Conservation (phyloP, 1,140 invertebrate species). For the Macrobrachium rosenbergii region DNA sequence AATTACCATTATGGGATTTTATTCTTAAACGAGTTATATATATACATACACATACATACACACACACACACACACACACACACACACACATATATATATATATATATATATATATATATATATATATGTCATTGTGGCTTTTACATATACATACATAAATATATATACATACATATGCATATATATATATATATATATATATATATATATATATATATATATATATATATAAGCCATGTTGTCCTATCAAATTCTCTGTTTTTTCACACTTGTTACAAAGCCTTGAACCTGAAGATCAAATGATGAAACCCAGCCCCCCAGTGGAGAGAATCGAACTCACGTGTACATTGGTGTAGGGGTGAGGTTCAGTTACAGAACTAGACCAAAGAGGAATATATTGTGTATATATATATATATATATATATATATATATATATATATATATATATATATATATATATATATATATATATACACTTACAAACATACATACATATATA, state of each 20-base stretch:
- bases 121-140: not conserved
- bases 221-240: not conserved
- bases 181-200: not conserved
- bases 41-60: not conserved
- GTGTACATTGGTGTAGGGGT: not conserved
- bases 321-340: no score
- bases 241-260: no score
- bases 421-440: not conserved
- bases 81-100: not conserved
- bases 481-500: not conserved
- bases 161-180: not conserved
- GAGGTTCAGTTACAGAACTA: no score
- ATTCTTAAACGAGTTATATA: not conserved
- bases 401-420: not conserved
- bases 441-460: constrained; percentile 14
- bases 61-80: not conserved
- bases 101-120: constrained; percentile 13
- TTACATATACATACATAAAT: not conserved
- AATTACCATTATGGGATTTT: no score
- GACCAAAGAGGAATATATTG: not conserved
- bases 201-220: constrained; percentile 2
- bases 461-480: not conserved
- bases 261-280: no score
- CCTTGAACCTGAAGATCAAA: no score
- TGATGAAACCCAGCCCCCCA: no score